These are phyloP conservation scores for Enteromius fasciolatus DNA, from an alignment of 2,797 vertebrate species.

Conservation along the genomic window DNA sequence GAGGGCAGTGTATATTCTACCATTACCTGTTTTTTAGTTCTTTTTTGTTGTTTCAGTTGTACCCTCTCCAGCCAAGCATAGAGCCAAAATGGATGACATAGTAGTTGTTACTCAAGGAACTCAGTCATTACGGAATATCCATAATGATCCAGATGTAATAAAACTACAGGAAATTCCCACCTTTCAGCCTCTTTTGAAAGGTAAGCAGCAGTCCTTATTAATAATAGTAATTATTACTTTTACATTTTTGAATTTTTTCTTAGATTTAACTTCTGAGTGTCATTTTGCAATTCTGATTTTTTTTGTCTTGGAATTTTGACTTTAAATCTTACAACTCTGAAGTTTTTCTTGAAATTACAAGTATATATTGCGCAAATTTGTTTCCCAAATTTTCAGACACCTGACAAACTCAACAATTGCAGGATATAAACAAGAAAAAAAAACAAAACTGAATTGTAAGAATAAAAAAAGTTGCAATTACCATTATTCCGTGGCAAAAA, in stretches of 20 bases:
- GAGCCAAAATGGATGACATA: constrained; percentile 98
- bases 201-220: constrained; percentile 72
- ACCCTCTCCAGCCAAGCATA: constrained; percentile 91
- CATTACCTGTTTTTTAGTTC: neutral
- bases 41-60: constrained; percentile 73
- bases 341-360: neutral
- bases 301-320: neutral
- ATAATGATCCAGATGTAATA: constrained; percentile 96
- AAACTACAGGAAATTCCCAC: constrained; percentile 98
- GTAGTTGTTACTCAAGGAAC: constrained; percentile 94
- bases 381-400: neutral
- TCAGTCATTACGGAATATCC: constrained; percentile 88
- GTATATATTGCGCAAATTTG: neutral
- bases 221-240: neutral
- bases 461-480: neutral
- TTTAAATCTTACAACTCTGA: neutral
- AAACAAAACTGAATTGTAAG: neutral
- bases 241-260: no score
- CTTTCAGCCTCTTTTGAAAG: constrained; percentile 96
- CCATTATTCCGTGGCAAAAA: neutral
- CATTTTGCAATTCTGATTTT: neutral
- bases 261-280: no score
- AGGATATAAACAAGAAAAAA: neutral
- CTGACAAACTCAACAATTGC: neutral
- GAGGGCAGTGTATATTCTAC: neutral